Conservation (phyloP, 2,797 vertebrate genomes). For the Scleropages formosus region DNA sequence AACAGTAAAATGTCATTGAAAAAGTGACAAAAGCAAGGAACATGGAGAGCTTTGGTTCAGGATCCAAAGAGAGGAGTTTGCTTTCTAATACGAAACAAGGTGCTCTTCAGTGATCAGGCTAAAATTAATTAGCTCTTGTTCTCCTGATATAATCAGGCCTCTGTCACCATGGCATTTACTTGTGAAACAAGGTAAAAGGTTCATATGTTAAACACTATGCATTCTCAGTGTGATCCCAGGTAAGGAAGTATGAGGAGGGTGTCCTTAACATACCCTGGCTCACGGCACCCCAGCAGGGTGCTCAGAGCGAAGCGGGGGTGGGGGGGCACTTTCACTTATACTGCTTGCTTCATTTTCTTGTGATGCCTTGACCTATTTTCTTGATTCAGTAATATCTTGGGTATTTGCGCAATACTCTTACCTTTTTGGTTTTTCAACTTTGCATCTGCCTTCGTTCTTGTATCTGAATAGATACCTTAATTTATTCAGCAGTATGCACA, state of each 20-base stretch:
- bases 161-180: constrained; percentile 35
- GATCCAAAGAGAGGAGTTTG: constrained; percentile 53
- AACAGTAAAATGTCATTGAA: constrained; percentile 33
- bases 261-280: not conserved
- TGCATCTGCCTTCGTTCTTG: no score
- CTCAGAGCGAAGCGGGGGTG: not conserved
- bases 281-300: not conserved
- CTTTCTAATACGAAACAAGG: constrained; percentile 70
- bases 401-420: no score
- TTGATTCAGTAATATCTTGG: no score
- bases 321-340: no score
- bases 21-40: constrained; percentile 40
- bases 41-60: constrained; percentile 42
- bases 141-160: constrained; percentile 64
- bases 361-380: no score
- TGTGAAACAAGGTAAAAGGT: constrained; percentile 43
- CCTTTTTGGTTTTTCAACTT: no score
- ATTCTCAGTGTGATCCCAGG: constrained; percentile 22
- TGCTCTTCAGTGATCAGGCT: constrained; percentile 66
- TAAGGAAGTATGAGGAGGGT: not conserved
- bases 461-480: no score
- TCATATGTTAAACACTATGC: constrained; percentile 29
- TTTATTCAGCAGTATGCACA: no score
- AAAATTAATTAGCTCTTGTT: constrained; percentile 76
- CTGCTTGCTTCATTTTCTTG: no score